Evolutionary conservation across 1,140 invertebrate species (phyloP).

Genomic region (Saccostrea echinata): DNA sequence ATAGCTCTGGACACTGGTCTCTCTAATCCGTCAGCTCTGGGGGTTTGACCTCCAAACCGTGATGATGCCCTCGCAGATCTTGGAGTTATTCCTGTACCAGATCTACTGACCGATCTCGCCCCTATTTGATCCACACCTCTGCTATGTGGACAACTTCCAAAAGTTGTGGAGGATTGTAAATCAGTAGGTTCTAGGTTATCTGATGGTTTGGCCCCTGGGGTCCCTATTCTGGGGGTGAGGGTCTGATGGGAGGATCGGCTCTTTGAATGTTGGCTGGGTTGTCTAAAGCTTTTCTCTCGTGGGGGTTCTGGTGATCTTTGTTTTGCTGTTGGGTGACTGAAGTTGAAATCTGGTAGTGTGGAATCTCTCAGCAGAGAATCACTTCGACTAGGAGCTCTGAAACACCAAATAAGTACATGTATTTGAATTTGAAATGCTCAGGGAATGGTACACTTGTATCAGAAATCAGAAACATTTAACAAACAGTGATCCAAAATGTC

Average conservation of each 20-base stretch:
- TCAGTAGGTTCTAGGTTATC: neutral
- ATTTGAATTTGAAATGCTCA: too few relatives aligned
- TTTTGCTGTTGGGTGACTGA: conserved; percentile 20
- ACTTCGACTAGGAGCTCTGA: conserved; percentile 40
- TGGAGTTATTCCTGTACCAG: neutral
- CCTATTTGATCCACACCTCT: neutral
- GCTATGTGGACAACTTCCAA: neutral
- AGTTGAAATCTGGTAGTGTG: conserved; percentile 44
- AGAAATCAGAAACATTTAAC: too few relatives aligned
- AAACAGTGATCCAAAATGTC: too few relatives aligned
- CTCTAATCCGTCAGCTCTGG: conserved; percentile 41
- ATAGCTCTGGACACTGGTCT: conserved; percentile 61
- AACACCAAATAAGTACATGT: neutral
- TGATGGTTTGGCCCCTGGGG: neutral
- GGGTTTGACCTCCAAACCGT: neutral
- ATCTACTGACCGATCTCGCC: neutral
- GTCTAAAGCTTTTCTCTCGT: neutral
- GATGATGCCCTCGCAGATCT: neutral
- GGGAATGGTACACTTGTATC: too few relatives aligned
- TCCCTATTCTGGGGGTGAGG: neutral
- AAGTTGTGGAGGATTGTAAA: conserved; percentile 22
- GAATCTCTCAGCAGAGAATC: conserved; percentile 48
- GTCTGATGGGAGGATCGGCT: neutral
- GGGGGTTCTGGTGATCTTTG: conserved; percentile 26
- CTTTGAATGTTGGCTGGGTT: neutral